Conservation (phyloP, 1,140 invertebrate species). For the Batillaria attramentaria region DNA sequence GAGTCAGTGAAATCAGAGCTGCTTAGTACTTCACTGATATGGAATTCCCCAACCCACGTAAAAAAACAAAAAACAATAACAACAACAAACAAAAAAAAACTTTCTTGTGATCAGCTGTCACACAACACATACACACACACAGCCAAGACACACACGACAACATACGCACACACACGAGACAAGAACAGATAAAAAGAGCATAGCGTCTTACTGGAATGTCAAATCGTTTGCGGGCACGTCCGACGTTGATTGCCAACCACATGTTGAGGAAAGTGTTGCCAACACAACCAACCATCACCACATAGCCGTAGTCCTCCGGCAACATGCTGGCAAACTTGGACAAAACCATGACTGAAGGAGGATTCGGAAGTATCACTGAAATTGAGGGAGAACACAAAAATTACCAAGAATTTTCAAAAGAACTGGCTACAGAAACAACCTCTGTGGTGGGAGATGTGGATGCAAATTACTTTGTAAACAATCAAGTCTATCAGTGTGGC, state of each 20-base stretch:
- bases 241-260: constrained; percentile 66
- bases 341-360: no score
- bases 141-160: constrained; percentile 7
- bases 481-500: no score
- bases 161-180: neutral
- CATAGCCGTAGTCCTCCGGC: constrained; percentile 60
- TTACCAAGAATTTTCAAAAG: no score
- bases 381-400: no score
- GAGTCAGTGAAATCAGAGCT: no score
- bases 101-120: neutral
- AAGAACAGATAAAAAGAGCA: neutral
- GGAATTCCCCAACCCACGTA: no score
- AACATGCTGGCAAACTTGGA: constrained; percentile 41
- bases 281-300: constrained; percentile 53
- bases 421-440: no score
- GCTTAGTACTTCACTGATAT: no score
- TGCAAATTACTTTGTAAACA: no score
- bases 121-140: constrained; percentile 11
- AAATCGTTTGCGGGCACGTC: constrained; percentile 62
- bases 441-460: no score
- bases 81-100: neutral
- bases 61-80: neutral
- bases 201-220: constrained; percentile 60
- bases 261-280: constrained; percentile 61
- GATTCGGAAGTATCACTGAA: no score